Percentiles rank a stretch among this genome's conserved stretches.
phyloP scores from a whole-genome alignment of 2,113 vertebrate genomes.

The Irena cyanogastra region DNA sequence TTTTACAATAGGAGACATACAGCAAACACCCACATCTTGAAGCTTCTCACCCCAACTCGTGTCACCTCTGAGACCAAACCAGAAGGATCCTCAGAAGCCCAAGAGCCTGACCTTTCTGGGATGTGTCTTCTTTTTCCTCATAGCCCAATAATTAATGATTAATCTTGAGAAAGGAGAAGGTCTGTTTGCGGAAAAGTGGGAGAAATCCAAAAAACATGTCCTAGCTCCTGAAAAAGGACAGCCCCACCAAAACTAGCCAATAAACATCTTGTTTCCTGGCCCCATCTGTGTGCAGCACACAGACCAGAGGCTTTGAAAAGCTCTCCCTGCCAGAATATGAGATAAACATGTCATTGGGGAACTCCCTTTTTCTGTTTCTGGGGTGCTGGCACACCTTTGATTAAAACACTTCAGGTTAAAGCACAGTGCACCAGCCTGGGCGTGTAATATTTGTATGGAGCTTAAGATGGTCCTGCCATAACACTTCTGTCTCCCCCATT shows the following conservation, averaged over 20 bases:
- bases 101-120: neutral
- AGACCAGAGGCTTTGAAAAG: neutral
- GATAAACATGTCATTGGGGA: neutral
- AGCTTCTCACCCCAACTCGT: neutral
- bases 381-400: neutral
- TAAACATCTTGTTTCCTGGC: neutral
- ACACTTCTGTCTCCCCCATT: neutral
- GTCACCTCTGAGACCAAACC: neutral
- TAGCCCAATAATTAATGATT: neutral
- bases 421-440: neutral
- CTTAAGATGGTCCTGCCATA: slow-evolving; percentile 12
- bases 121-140: neutral
- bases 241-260: neutral
- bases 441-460: neutral
- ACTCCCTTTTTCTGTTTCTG: neutral
- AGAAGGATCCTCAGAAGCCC: neutral
- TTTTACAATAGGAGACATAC: neutral
- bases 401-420: neutral
- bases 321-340: neutral
- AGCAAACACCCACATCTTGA: neutral
- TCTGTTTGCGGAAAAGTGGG: neutral
- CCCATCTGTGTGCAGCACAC: neutral
- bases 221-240: neutral
- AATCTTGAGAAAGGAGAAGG: neutral
- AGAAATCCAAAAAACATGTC: neutral